Conservation (phyloP, 2,113 vertebrate species). For the Nycticryphes semicollaris region DNA sequence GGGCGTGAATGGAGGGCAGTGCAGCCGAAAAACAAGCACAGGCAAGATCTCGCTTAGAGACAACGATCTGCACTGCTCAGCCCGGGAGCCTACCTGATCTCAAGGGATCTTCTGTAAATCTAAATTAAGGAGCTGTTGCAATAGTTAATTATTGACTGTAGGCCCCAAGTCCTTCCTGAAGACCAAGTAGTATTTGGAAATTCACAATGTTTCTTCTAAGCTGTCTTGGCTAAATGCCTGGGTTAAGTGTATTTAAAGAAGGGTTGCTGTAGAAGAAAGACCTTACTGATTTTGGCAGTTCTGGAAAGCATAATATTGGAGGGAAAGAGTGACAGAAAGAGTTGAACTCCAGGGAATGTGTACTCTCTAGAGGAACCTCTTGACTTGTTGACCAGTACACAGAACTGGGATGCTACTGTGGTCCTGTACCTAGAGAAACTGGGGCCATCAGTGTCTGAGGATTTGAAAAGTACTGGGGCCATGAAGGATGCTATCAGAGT, state of each 20-base stretch:
- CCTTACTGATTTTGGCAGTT: not conserved
- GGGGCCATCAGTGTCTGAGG: not conserved
- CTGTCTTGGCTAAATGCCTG: not conserved
- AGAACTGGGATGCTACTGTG: not conserved
- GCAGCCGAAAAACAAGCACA: not conserved
- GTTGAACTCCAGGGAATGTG: not conserved
- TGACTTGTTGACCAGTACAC: fast-evolving
- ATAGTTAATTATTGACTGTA: not conserved
- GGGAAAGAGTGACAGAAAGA: not conserved
- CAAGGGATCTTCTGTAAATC: not conserved
- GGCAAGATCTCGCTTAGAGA: not conserved
- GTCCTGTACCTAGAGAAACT: not conserved
- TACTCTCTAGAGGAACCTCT: not conserved
- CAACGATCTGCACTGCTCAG: not conserved
- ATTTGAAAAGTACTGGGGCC: not conserved
- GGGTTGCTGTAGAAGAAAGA: not conserved
- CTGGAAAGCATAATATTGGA: not conserved
- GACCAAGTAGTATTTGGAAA: not conserved
- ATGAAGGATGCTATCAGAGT: not conserved
- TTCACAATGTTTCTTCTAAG: not conserved
- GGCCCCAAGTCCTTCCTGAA: not conserved
- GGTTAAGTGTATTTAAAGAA: not conserved
- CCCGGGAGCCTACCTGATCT: not conserved
- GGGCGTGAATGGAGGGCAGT: not conserved
- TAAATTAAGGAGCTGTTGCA: not conserved